phyloP scores from a whole-genome alignment of 1,140 invertebrate species.

The Berghia stephanieae region DNA sequence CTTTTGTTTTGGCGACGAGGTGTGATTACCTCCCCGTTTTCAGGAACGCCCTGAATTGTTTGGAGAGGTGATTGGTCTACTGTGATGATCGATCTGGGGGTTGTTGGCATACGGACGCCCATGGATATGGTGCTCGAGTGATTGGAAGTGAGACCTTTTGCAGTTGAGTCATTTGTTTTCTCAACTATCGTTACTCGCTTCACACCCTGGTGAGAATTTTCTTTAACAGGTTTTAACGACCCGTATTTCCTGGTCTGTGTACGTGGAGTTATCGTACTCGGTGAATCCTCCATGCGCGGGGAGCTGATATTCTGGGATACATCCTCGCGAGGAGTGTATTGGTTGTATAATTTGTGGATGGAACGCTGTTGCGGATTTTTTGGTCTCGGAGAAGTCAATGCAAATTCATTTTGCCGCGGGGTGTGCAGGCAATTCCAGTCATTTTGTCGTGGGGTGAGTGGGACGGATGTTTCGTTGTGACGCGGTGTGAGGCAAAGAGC shows the following conservation, averaged over 20 bases:
- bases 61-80: too few species aligned
- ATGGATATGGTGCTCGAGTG: too few species aligned
- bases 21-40: too few species aligned
- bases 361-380: background rate
- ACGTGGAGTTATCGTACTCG: background rate
- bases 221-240: too few species aligned
- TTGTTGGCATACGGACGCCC: too few species aligned
- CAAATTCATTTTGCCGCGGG: too few species aligned
- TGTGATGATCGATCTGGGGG: too few species aligned
- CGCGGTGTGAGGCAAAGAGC: constrained; percentile 15
- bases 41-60: too few species aligned
- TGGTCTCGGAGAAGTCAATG: background rate
- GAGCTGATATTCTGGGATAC: background rate
- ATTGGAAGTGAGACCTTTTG: too few species aligned
- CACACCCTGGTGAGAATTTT: too few species aligned
- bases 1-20: background rate
- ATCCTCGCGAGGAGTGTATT: background rate
- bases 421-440: background rate
- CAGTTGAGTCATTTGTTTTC: too few species aligned
- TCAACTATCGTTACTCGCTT: too few species aligned
- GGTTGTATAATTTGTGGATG: constrained; percentile 6
- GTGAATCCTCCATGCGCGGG: constrained; percentile 1
- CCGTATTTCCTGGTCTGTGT: constrained; percentile 4
- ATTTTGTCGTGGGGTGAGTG: background rate
- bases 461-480: background rate